Evolutionary conservation across 2,113 vertebrate genomes (phyloP), one percentile per base, ranked within the genome.

Genomic region (Oenanthe melanoleuca): DNA sequence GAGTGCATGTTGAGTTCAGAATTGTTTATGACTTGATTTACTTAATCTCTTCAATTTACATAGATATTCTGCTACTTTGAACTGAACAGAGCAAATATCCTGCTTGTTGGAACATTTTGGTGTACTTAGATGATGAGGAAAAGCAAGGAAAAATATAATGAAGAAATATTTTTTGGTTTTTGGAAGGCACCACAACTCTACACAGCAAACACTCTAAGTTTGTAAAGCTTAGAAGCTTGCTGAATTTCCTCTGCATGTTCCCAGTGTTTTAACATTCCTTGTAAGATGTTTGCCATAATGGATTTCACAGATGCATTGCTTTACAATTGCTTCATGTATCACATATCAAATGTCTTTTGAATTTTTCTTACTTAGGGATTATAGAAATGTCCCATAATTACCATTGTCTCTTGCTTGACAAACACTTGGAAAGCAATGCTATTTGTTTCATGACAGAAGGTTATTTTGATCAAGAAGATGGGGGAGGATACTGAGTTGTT

Each of bases 261-360:
- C 74, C 57, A 80, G 40, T 60, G 85, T 89, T 93, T 89, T 64
- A 81, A n/a, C 40, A 69, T 89, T 94, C 77, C 79, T 81, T 64
- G 61, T 93, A 88, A 73, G 19, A 86, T 84, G 24, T 57, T 89
- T 84, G 67, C 49, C 77, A 9, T 79, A 94, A 91, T 80, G 64
- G 29, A 53, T 97, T 97, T 97, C 79, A 50, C 80, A 94, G 74
- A 63, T 93, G n/a, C 6, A 23, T 94, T 93, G 49, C 74, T 96
- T 85, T 42, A 34, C 34, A 73, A 70, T 70, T 90, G 14, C 33
- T 92, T 91, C 26, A 26, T 75, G 31, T 75, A 42, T 87, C 63
- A 52, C 77, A 47, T 93, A 94, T 89, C 69, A 91, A 94, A 95
- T 24, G 65, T 90, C 49, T 93, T 91, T 88, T 96, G 33, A 71